Base-by-base conservation (phyloP, 1,140 invertebrate species). In the Drosophila simulans region DNA sequence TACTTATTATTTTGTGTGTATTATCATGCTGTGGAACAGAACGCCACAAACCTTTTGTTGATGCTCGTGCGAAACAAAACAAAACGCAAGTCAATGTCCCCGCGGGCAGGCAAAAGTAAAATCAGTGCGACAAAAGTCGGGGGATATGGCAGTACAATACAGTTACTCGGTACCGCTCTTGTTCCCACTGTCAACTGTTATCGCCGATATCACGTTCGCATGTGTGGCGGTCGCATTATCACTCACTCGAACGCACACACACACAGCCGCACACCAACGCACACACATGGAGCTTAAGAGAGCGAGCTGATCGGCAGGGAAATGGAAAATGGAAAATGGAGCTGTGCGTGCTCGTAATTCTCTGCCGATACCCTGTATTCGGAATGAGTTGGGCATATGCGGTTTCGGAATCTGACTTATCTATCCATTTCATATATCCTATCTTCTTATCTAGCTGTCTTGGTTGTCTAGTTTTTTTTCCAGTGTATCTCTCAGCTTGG, bases 141-240 rank as follows among this genome's bases (percentile, higher is more conserved):
- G 34, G 34, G 37, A 34, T 69, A 70, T 42, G 34, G 45, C 27
- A 42, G 48, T 37, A 31, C 27, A 49, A 17, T 60, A 40, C 68
- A 72, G 56, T 59, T 52, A 49, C 46, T 73, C 69, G 5, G 55
- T 17, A 35, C 10, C 49, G 27, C 45, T 22, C 40, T 31, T 56
- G 15, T 25, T 70, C 68, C 68, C 82, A 74, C 78, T 74, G 81
- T 77, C 59, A 69, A 71, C 82, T 79, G 69, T 88, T 86, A 86
- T 86, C 84, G 83, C 52, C 58, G 70, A 78, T 86, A 83, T 86
- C 79, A 88, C 60, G 81, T 70, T 86, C 79, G 82, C 60, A 86
- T 70, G 60, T 71, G 63, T 65, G 72, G 62, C 53, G 43, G 62
- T 74, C 58, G 82, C 70, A 88, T 88, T 88, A 82, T 88, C 83